A percentile compares a stretch with the other conserved stretches of the same genome.
phyloP scores from a whole-genome alignment of 2,888 invertebrate genomes.

The Mamestra brassicae region DNA sequence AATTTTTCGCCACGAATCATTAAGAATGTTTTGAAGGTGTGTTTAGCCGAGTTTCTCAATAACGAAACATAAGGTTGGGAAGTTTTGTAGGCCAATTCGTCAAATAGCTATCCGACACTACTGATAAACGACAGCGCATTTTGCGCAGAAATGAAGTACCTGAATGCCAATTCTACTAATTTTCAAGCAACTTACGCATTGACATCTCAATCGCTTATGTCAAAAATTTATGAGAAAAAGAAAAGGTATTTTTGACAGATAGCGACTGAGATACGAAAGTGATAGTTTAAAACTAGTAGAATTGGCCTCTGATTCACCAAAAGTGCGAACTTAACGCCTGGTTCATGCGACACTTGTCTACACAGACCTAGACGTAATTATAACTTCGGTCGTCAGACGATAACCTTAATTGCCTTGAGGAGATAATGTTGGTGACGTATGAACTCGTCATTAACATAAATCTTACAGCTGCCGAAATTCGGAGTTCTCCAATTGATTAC shows the following conservation, averaged over 20 bases:
- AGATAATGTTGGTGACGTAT: constrained; percentile 42
- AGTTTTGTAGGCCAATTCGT: constrained; percentile 11
- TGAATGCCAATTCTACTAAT: too few relatives aligned
- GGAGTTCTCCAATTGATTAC: constrained; percentile 19
- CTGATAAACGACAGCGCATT: constrained; percentile 15
- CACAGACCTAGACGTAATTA: constrained; percentile 37
- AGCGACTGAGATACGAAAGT: too few relatives aligned
- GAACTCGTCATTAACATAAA: constrained; percentile 11
- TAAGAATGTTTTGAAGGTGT: constrained; percentile 10
- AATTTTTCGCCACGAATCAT: constrained; percentile 3
- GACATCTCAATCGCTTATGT: too few relatives aligned
- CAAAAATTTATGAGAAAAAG: too few relatives aligned
- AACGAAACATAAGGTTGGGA: constrained; percentile 30
- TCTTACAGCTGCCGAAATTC: constrained; percentile 21
- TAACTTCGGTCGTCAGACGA: constrained; percentile 23
- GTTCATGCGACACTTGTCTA: constrained; percentile 19
- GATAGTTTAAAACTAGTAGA: too few relatives aligned
- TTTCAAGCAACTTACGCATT: too few relatives aligned
- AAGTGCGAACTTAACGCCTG: constrained; percentile 38
- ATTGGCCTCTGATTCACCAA: constrained; percentile 19
- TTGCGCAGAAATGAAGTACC: constrained; percentile 16
- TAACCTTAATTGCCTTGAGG: constrained; percentile 38
- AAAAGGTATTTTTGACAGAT: too few relatives aligned
- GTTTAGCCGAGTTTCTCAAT: constrained; percentile 27
- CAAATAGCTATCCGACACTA: constrained; percentile 2